A percentile compares a stretch with the other conserved stretches of the same genome.
Evolutionary conservation across 2,113 vertebrate species (phyloP).

Genomic region (Corapipo altera): DNA sequence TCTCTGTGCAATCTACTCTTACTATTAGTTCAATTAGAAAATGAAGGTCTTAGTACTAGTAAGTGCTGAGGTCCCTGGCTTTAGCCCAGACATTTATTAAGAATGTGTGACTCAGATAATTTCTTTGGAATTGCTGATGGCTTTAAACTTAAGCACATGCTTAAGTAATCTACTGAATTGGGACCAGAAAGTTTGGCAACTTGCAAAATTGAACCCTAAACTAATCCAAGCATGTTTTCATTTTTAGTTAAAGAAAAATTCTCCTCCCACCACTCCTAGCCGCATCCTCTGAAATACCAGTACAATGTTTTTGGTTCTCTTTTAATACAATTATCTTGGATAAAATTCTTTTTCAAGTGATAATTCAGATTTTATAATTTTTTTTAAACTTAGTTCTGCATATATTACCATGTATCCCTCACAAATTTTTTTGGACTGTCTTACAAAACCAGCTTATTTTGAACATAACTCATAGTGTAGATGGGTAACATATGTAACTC

Average conservation of each 20-base stretch:
- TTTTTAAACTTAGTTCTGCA: not conserved
- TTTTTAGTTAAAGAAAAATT: not conserved
- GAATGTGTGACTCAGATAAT: conserved; percentile 48
- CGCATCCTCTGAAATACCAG: not conserved
- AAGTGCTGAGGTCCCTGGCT: conserved; percentile 23
- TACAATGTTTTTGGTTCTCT: not conserved
- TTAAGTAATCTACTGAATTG: conserved; percentile 56
- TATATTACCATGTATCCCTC: not conserved
- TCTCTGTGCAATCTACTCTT: not conserved
- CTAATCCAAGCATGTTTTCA: not conserved
- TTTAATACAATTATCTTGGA: not conserved
- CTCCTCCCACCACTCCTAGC: not conserved
- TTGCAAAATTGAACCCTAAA: not conserved
- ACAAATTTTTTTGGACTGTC: not conserved
- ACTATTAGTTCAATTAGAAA: not conserved
- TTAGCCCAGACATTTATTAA: not conserved
- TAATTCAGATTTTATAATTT: not conserved
- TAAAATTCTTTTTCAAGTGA: not conserved
- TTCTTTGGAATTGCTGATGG: conserved; percentile 49
- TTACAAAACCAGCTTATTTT: not conserved
- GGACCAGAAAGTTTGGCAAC: conserved; percentile 34
- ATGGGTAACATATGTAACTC: not conserved
- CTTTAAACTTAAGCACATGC: conserved; percentile 42
- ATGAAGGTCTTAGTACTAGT: not conserved
- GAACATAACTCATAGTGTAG: not conserved